phyloP scores from a whole-genome alignment of 2,797 vertebrate species.

The Pseudomugil gertrudae region DNA sequence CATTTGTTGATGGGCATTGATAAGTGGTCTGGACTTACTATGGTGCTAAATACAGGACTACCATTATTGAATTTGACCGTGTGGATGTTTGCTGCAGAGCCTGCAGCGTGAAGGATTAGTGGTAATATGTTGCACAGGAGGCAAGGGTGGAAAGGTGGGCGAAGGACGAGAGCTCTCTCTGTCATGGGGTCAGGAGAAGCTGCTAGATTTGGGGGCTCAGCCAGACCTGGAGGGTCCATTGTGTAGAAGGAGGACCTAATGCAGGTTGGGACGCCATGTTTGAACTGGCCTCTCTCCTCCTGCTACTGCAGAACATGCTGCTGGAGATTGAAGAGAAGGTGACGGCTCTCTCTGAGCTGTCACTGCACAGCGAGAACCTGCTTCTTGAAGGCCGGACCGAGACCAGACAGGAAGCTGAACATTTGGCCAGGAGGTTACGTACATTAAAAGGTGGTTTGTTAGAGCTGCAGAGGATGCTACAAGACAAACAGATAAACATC shows the following conservation, averaged over 20 bases:
- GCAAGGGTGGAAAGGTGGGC: conserved; percentile 53
- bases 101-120: conserved; percentile 76
- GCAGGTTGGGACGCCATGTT: conserved; percentile 70
- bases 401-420: conserved; percentile 87
- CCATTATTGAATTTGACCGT: conserved; percentile 27
- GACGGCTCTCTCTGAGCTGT: conserved; percentile 90
- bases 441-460: conserved; percentile 89
- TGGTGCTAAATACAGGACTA: conserved; percentile 18
- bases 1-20: conserved; percentile 17
- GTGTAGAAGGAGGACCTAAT: conserved; percentile 11
- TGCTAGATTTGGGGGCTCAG: conserved; percentile 36
- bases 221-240: conserved; percentile 25
- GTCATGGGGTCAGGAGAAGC: conserved; percentile 42
- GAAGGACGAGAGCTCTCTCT: conserved; percentile 65
- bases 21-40: conserved; percentile 15
- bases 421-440: conserved; percentile 86
- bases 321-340: conserved; percentile 97
- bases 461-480: conserved; percentile 93
- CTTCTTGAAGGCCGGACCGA: conserved; percentile 89
- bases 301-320: conserved; percentile 93
- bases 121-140: conserved; percentile 58
- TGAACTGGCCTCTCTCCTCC: conserved; percentile 85
- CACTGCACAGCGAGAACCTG: conserved; percentile 92
- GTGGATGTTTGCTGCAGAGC: conserved; percentile 51
- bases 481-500: conserved; percentile 89